Evolutionary conservation across 2,797 vertebrate genomes (phyloP), one percentile per base, ranked within the genome.

Genomic region (Sternarchorhynchus goeldii): DNA sequence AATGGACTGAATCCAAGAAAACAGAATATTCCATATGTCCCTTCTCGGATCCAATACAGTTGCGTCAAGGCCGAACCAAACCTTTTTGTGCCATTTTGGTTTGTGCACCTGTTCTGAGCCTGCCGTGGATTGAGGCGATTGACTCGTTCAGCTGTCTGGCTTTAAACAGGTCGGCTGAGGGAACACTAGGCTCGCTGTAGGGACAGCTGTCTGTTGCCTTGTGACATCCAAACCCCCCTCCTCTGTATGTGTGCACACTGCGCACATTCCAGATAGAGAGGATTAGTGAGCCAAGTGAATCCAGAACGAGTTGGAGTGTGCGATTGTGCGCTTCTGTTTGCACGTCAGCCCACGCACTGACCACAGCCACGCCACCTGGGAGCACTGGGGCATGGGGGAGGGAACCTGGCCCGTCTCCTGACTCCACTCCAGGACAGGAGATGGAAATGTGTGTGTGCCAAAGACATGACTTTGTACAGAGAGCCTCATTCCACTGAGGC

Each of bases 241-340:
- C 74, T n/a, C 34, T n/a, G 29, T 56, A 39, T 67, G 66, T 53
- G 31, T 29, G 29, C 62, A 29, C 62, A 50, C 66, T 76, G 79
- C 68, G 77, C 65, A 76, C 82, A 85, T 82, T 85, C 83, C 82
- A 81, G 69, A 79, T 66, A 75, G 74, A 67, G 64, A 79, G 76
- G 78, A 80, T 78, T 78, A 83, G 59, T 56, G 58, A 17, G 66
- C 20, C 31, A 64, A 75, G 41, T 66, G 62, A 68, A 72, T 25
- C 32, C 74, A n/a, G 45, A 65, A 53, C 5, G 20, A 34, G 58
- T 55, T 25, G 3, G 21, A 58, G 53, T 72, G 60, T 73, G 14
- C 16, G 34, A 70, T 39, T 77, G 58, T 70, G 39, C 78, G 68
- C 55, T 45, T 73, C 76, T 81, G 50, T 55, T 34, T 64, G 69